Evolutionary conservation across 1,140 invertebrate genomes (phyloP).

Genomic region (Lucilia cuprina): DNA sequence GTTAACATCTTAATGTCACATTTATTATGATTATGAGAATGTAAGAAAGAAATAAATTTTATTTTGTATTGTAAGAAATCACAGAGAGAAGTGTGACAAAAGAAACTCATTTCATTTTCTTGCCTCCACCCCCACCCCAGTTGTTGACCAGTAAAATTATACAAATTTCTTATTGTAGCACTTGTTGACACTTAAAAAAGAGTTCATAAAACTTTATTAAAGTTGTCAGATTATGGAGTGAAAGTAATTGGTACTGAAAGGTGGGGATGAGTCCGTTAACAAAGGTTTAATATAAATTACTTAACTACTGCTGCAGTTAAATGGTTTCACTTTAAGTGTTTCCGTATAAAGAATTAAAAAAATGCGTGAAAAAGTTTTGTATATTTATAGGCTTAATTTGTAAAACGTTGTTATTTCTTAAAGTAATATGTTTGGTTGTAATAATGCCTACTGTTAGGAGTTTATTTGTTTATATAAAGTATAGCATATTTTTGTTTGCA

Average conservation of each 20-base stretch:
- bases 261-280: background rate
- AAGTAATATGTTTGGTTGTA: too few relatives aligned
- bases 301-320: background rate
- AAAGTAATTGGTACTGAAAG: background rate
- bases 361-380: too few relatives aligned
- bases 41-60: background rate
- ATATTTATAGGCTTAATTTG: too few relatives aligned
- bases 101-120: background rate
- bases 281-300: background rate
- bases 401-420: too few relatives aligned
- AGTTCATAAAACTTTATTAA: background rate
- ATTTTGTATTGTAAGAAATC: background rate
- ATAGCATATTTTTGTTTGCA: too few relatives aligned
- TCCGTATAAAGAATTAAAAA: too few relatives aligned
- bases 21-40: conserved; percentile 8
- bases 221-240: background rate
- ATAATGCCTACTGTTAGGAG: too few relatives aligned
- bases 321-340: too few relatives aligned
- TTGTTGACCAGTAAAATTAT: background rate
- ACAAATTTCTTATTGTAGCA: background rate
- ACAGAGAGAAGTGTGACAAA: background rate
- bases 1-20: conserved; percentile 11
- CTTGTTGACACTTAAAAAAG: background rate
- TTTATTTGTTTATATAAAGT: too few relatives aligned
- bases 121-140: background rate